Percentiles rank a stretch among this genome's conserved stretches.
Conservation (phyloP, 2,797 vertebrate species). For the Muscicapa comitata region DNA sequence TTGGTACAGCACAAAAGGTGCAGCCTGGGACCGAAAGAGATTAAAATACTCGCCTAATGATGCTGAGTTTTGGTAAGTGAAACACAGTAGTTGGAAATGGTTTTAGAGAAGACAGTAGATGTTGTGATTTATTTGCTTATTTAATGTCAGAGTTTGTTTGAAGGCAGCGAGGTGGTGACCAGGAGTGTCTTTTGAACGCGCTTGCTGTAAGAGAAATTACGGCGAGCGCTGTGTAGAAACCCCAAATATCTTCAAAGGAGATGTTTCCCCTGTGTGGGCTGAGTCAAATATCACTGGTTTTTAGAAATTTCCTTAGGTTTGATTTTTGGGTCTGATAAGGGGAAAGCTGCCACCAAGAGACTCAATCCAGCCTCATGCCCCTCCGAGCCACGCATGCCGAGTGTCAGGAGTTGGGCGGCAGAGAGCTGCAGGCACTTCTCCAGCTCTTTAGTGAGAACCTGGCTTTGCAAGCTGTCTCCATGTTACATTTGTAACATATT, state of each 20-base stretch:
- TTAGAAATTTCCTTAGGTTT: conserved; percentile 59
- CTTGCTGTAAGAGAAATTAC: conserved; percentile 6
- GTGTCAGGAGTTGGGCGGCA: fast-evolving
- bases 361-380: neutral
- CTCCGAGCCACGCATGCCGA: fast-evolving
- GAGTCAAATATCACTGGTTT: conserved; percentile 64
- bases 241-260: conserved; percentile 62
- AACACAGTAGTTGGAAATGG: neutral
- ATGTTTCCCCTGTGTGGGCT: conserved; percentile 55
- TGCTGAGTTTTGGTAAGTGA: neutral
- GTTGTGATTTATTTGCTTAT: conserved; percentile 11
- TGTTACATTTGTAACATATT: fast-evolving
- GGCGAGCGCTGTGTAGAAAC: neutral
- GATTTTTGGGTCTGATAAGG: conserved; percentile 29
- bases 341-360: neutral
- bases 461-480: neutral
- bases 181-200: neutral
- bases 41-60: neutral
- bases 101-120: neutral
- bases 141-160: conserved; percentile 9
- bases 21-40: neutral
- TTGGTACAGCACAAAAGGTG: neutral
- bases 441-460: fast-evolving
- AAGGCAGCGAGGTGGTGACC: neutral
- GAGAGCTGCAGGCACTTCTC: neutral